phyloP scores from a whole-genome alignment of 2,797 vertebrate species.

The Halcyon chelicuti region DNA sequence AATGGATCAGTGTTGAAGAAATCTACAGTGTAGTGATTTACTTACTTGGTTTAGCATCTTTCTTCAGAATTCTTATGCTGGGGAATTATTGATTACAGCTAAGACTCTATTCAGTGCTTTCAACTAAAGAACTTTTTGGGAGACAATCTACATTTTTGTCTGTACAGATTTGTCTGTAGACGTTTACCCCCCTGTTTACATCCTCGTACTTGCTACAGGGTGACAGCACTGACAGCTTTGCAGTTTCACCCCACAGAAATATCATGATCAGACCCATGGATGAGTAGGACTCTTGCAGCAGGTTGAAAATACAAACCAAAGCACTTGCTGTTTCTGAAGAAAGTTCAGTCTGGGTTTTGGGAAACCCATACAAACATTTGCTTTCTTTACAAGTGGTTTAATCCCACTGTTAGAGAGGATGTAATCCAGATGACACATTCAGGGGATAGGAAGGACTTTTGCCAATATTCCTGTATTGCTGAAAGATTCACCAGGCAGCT shows the following conservation, averaged over 20 bases:
- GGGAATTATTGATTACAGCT: background rate
- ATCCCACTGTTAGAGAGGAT: slow-evolving; percentile 55
- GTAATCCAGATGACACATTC: slow-evolving; percentile 74
- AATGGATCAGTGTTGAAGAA: background rate
- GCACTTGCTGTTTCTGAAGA: slow-evolving; percentile 28
- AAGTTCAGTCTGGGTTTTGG: slow-evolving; percentile 26
- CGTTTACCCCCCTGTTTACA: background rate
- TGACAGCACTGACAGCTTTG: too few species aligned
- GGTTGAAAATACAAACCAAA: slow-evolving; percentile 35
- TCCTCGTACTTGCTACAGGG: background rate
- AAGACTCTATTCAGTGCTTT: background rate
- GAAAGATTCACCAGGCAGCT: slow-evolving; percentile 83
- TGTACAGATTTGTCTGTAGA: background rate
- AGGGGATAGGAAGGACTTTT: slow-evolving; percentile 80
- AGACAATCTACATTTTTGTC: background rate
- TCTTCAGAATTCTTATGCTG: background rate
- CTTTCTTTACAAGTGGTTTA: slow-evolving; percentile 71
- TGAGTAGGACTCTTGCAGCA: slow-evolving; percentile 10
- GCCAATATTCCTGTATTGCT: slow-evolving; percentile 80
- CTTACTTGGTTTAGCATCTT: background rate
- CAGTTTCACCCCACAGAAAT: background rate
- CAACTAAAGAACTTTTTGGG: background rate
- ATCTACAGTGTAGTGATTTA: background rate
- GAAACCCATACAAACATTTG: slow-evolving; percentile 30
- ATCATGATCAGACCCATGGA: background rate